Base-by-base conservation (phyloP, 2,888 invertebrate genomes). In the Salpingus planirostris region DNA sequence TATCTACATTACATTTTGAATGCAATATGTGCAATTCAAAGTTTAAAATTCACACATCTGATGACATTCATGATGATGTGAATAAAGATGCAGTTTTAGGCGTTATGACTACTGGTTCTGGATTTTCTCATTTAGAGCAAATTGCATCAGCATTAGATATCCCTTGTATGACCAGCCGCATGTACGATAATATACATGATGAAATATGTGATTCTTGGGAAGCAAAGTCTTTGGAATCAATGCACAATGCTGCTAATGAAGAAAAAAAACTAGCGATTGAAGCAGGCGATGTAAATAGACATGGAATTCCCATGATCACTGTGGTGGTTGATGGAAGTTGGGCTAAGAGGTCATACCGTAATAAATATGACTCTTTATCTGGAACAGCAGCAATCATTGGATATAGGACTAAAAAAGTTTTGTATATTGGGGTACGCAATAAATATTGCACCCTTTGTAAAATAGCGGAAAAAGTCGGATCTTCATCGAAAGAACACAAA, bases 321-420 rank as follows among this genome's bases (percentile, higher is more conserved):
- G 31, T 31, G 6, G 25, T 31, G 8, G 26, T 21, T n/a, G 27
- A 33, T 13, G 42, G 29, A 10, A 37, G 37, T 27, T 40, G 42
- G 28, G 35, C 27, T 21, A 41, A 31, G 21, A 8, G 37, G 13
- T 35, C 37, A 13, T 33, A 33, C 21, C 22, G 24, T 22, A 28
- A 22, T 21, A 29, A 36, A 22, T 33, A 33, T n/a, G 13, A 33
- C 11, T 27, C 52, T 56, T 67, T 29, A 11, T 36, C 37, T 15
- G 37, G 33, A 2, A 25, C 33, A 14, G 37, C 37, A 2, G 27
- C 34, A 7, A 36, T 36, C 15, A 29, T 36, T 2, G 33, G 37
- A 14, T 24, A 15, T 3, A 27, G 23, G 22, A 35, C 32, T 10
- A 28, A 28, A 21, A 24, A 36, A 35, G 29, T 36, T 12, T 11